Conservation (phyloP, 2,888 invertebrate species). For the Argynnis bischoffii region DNA sequence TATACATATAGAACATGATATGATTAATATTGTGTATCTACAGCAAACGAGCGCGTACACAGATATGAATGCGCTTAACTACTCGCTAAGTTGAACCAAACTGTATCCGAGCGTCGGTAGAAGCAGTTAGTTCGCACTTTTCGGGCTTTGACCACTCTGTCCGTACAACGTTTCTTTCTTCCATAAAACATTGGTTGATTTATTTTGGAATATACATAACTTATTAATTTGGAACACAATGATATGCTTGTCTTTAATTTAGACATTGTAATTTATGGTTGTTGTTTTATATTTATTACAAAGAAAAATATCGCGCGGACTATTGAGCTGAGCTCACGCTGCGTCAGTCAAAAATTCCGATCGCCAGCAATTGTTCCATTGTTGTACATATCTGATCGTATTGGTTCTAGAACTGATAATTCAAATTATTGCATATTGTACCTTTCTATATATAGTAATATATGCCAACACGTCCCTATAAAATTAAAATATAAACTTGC, state of each 20-base stretch:
- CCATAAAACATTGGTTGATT: conserved; percentile 54
- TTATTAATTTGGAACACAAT: conserved; percentile 53
- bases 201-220: conserved; percentile 46
- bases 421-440: not conserved
- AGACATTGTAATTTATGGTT: conserved; percentile 51
- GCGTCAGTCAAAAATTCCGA: not conserved
- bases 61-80: no score
- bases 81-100: not conserved
- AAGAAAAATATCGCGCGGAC: conserved; percentile 61
- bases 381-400: not conserved
- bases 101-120: conserved; percentile 13
- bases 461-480: not conserved
- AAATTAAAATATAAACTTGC: not conserved
- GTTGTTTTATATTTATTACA: conserved; percentile 57
- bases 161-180: conserved; percentile 57
- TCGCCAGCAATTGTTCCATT: not conserved
- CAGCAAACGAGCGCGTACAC: no score
- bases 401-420: not conserved
- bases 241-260: conserved; percentile 70
- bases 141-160: conserved; percentile 73
- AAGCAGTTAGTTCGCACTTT: conserved; percentile 67
- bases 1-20: no score
- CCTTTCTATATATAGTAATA: not conserved
- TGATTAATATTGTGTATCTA: no score
- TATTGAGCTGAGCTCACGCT: not conserved